Conservation (phyloP, 1,140 invertebrate species). For the Daktulosphaira vitifoliae region DNA sequence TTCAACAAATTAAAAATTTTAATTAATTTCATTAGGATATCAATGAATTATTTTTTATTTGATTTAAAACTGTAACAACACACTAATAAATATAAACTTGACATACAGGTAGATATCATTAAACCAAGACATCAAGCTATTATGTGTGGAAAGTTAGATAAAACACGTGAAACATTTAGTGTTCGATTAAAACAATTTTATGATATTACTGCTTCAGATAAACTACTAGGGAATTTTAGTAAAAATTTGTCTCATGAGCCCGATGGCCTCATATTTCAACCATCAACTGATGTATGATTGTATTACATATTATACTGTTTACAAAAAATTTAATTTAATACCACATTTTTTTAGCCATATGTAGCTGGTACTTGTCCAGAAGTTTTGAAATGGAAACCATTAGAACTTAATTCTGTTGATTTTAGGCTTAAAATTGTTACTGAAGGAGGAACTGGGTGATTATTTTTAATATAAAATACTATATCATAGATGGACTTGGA, state of each 20-base stretch:
- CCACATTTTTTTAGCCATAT: slow-evolving; percentile 60
- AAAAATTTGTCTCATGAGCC: slow-evolving; percentile 83
- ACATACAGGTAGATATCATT: slow-evolving; percentile 52
- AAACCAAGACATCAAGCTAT: slow-evolving; percentile 65
- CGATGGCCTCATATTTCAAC: slow-evolving; percentile 97
- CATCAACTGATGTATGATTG: slow-evolving; percentile 58
- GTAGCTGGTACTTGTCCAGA: slow-evolving; percentile 67
- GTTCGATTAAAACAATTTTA: slow-evolving; percentile 84
- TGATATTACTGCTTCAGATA: slow-evolving; percentile 57
- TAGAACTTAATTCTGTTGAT: slow-evolving; percentile 87
- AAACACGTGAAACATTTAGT: slow-evolving; percentile 74
- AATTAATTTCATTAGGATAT: no score
- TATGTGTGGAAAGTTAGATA: slow-evolving; percentile 61
- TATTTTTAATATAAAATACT: neutral
- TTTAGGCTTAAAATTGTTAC: slow-evolving; percentile 74
- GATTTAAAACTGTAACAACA: no score
- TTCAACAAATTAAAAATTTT: neutral
- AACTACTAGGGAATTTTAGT: slow-evolving; percentile 80
- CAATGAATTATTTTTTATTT: no score
- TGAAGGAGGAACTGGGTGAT: slow-evolving; percentile 21
- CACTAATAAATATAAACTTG: slow-evolving; percentile 6
- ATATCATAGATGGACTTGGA: no score
- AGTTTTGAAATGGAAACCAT: slow-evolving; percentile 97
- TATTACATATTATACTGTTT: slow-evolving; percentile 1
- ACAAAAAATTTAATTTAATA: neutral